Percentiles rank a stretch among this genome's conserved stretches.
These are phyloP conservation scores for Polyodon spathula DNA, from an alignment of 2,113 vertebrate species.

Conservation along the genomic window DNA sequence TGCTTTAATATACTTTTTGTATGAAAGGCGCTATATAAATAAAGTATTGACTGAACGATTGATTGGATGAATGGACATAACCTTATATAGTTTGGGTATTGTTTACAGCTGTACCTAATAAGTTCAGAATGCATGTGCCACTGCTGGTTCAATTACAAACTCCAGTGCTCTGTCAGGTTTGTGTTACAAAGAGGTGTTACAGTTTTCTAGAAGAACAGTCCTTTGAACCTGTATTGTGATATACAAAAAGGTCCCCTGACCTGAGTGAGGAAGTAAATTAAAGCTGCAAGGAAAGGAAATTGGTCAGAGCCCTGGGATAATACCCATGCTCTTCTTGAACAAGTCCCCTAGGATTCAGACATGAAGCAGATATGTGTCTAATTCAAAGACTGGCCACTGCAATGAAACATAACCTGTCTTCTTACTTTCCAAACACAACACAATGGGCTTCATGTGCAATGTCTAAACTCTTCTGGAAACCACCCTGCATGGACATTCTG, in stretches of 20 bases:
- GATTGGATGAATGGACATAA: too few species aligned
- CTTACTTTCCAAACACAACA: background rate
- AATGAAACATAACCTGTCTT: background rate
- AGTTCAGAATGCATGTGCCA: background rate
- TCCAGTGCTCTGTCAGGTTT: background rate
- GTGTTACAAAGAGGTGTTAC: background rate
- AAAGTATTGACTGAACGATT: too few species aligned
- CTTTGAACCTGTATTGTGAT: slow-evolving; percentile 33
- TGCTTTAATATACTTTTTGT: too few species aligned
- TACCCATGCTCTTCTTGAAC: slow-evolving; percentile 7
- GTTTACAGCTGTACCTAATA: background rate
- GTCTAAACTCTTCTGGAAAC: too few species aligned
- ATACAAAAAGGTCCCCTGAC: slow-evolving; percentile 20
- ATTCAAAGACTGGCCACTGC: slow-evolving; percentile 7
- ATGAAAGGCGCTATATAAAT: too few species aligned
- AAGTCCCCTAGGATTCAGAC: slow-evolving; percentile 26
- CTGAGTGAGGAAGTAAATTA: slow-evolving; percentile 27
- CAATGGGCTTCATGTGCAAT: too few species aligned
- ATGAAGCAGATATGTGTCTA: slow-evolving; percentile 28
- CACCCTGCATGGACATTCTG: too few species aligned
- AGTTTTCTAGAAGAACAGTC: slow-evolving; percentile 15
- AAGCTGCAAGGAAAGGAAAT: slow-evolving; percentile 23
- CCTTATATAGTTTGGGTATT: background rate
- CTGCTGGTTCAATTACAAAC: background rate
- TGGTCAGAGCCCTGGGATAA: slow-evolving; percentile 27